Percentiles rank a stretch among this genome's conserved stretches.
phyloP scores from a whole-genome alignment of 2,113 vertebrate genomes.

The Riparia riparia region DNA sequence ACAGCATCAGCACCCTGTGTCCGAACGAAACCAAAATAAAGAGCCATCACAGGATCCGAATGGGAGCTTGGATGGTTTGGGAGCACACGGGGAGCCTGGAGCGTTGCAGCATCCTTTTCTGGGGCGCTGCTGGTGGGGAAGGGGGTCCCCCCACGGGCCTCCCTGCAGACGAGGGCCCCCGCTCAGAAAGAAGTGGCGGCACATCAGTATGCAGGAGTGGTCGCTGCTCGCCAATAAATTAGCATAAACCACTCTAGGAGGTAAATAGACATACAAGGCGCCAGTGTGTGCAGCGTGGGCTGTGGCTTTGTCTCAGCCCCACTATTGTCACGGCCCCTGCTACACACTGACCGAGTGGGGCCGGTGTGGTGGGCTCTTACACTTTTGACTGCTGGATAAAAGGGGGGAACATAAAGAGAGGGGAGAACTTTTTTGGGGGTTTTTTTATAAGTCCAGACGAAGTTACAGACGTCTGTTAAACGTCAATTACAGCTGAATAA shows the following conservation, averaged over 20 bases:
- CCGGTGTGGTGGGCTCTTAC: conserved; percentile 68
- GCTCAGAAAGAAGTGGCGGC: conserved; percentile 59
- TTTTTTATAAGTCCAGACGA: conserved; percentile 77
- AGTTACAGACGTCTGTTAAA: conserved; percentile 81
- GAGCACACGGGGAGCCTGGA: not conserved
- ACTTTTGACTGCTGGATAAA: conserved; percentile 80
- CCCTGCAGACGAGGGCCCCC: conserved; percentile 42
- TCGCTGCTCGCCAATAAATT: conserved; percentile 65
- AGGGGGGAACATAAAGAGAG: conserved; percentile 74
- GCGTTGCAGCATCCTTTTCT: conserved; percentile 4
- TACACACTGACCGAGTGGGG: conserved; percentile 73
- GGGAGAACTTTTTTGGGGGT: conserved; percentile 53
- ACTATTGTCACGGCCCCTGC: conserved; percentile 74
- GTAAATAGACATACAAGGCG: conserved; percentile 75
- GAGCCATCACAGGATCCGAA: not conserved
- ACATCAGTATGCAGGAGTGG: conserved; percentile 73
- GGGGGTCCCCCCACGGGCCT: conserved; percentile 20
- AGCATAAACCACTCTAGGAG: conserved; percentile 78
- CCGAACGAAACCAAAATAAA: not conserved
- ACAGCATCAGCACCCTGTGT: not conserved
- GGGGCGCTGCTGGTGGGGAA: not conserved
- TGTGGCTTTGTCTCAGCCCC: conserved; percentile 74
- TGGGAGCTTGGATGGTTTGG: not conserved
- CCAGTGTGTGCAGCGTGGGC: conserved; percentile 69
- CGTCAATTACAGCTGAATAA: conserved; percentile 81